phyloP scores from a whole-genome alignment of 2,797 vertebrate species.

The Poecilia picta region DNA sequence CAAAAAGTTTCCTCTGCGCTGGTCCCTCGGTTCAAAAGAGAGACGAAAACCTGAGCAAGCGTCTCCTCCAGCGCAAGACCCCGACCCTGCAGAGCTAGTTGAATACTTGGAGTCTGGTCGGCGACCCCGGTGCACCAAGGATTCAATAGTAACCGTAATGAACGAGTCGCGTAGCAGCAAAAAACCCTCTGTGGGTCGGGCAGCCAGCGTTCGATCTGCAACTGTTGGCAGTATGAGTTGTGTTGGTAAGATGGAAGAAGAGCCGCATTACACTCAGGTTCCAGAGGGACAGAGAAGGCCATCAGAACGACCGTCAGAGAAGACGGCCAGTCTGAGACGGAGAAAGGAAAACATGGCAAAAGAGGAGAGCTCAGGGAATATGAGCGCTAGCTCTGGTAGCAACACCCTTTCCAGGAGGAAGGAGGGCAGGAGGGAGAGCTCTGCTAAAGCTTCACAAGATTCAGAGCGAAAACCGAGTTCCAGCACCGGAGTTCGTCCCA shows the following conservation, averaged over 20 bases:
- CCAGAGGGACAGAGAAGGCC: slow-evolving; percentile 68
- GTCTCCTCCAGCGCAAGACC: slow-evolving; percentile 31
- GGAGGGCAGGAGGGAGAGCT: slow-evolving; percentile 70
- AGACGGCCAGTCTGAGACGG: slow-evolving; percentile 58
- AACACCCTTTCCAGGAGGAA: slow-evolving; percentile 77
- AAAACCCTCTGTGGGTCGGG: slow-evolving; percentile 30
- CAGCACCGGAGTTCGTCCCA: slow-evolving; percentile 56
- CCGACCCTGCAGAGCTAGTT: slow-evolving; percentile 82
- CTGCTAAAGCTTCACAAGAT: slow-evolving; percentile 59
- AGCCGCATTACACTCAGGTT: slow-evolving; percentile 32
- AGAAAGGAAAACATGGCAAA: slow-evolving; percentile 60
- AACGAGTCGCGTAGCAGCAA: slow-evolving; percentile 54
- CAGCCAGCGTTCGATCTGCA: slow-evolving; percentile 38
- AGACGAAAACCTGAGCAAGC: slow-evolving; percentile 63
- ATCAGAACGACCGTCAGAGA: slow-evolving; percentile 40
- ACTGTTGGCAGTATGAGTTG: slow-evolving; percentile 60
- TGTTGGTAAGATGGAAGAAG: slow-evolving; percentile 40
- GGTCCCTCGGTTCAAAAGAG: slow-evolving; percentile 86
- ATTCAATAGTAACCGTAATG: slow-evolving; percentile 82
- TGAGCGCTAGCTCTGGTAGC: slow-evolving; percentile 59
- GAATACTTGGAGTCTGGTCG: slow-evolving; percentile 90
- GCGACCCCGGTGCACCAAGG: slow-evolving; percentile 86
- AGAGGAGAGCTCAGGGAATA: slow-evolving; percentile 46
- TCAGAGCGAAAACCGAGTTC: slow-evolving; percentile 48
- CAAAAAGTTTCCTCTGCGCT: slow-evolving; percentile 82